A percentile compares a stretch with the other conserved stretches of the same genome.
Conservation (phyloP, 2,888 invertebrate species). For the Steinernema hermaphroditum region DNA sequence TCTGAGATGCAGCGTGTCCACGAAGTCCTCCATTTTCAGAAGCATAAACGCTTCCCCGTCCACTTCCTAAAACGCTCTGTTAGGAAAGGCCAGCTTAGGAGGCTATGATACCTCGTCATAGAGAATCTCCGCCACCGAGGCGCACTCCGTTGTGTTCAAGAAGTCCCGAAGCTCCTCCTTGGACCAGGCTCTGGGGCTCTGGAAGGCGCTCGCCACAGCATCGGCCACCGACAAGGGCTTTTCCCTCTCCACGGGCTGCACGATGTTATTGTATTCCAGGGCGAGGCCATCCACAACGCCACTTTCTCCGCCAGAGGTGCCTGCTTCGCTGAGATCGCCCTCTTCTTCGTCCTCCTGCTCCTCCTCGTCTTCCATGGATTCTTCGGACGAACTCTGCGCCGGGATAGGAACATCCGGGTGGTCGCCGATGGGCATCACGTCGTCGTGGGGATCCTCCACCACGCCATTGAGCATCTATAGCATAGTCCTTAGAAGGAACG, state of each 20-base stretch:
- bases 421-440: not conserved
- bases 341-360: not conserved
- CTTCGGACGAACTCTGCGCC: not conserved
- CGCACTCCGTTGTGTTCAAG: not conserved
- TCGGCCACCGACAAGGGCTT: not conserved
- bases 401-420: not conserved
- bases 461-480: no score
- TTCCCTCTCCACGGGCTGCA: not conserved
- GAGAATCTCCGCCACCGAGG: not conserved
- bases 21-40: not conserved
- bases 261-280: not conserved
- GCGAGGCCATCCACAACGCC: not conserved
- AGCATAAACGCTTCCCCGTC: slow-evolving; percentile 1
- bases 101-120: slow-evolving; percentile 4
- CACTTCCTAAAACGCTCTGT: slow-evolving; percentile 21
- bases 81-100: no score
- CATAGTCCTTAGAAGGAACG: no score
- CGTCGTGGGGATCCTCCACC: not conserved
- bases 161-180: not conserved
- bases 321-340: not conserved
- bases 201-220: not conserved
- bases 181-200: not conserved
- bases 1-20: not conserved
- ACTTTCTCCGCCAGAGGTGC: not conserved
- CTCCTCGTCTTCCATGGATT: not conserved